These are phyloP conservation scores for Typhlichthys eigenmanni DNA, from an alignment of 2,797 vertebrate species.

Conservation along the genomic window DNA sequence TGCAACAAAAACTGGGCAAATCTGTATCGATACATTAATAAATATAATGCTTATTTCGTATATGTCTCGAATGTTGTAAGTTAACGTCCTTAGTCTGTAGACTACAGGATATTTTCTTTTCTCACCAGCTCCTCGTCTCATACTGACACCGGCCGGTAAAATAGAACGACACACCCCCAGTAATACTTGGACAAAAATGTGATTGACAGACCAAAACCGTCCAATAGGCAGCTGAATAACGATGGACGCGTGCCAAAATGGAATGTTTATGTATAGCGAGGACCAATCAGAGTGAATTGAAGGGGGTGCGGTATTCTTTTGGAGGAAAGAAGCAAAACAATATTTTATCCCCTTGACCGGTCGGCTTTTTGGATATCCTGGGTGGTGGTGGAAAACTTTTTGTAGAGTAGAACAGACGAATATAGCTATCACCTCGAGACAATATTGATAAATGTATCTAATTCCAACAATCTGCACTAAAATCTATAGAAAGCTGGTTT, in stretches of 20 bases:
- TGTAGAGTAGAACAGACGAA: conserved; percentile 61
- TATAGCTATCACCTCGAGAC: conserved; percentile 52
- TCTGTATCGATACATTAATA: too few species aligned
- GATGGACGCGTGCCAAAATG: conserved; percentile 78
- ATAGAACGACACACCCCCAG: conserved; percentile 66
- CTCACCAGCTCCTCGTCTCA: neutral
- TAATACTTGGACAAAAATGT: conserved; percentile 50
- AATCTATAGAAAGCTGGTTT: conserved; percentile 68
- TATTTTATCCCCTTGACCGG: conserved; percentile 75
- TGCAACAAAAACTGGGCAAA: too few species aligned
- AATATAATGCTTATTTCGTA: too few species aligned
- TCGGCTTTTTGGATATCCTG: conserved; percentile 71
- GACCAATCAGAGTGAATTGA: conserved; percentile 71
- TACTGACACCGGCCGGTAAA: conserved; percentile 81
- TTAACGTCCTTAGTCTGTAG: too few species aligned
- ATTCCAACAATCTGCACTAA: conserved; percentile 68
- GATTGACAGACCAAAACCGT: conserved; percentile 37
- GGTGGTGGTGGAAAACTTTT: conserved; percentile 58
- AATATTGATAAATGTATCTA: conserved; percentile 79
- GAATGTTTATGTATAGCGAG: conserved; percentile 73
- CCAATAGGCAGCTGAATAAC: conserved; percentile 63
- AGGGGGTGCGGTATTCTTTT: conserved; percentile 78
- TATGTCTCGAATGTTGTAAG: too few species aligned
- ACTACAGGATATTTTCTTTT: too few species aligned
- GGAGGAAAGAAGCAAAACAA: conserved; percentile 82